Conservation (phyloP, 2,113 vertebrate species). For the Chlorodrepanis virens region DNA sequence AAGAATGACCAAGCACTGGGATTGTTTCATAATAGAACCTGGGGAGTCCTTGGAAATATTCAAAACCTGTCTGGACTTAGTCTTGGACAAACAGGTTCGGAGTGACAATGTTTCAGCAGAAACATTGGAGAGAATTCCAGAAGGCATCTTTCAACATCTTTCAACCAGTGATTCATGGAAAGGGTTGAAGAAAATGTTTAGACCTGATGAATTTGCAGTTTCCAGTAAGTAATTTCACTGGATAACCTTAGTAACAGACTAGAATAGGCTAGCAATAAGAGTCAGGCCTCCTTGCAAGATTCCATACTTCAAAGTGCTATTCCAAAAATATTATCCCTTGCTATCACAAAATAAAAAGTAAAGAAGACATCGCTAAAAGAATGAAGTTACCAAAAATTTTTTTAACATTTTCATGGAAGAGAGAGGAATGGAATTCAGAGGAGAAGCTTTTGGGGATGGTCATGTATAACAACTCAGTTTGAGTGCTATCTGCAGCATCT, state of each 20-base stretch:
- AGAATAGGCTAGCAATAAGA: not conserved
- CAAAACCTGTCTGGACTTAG: not conserved
- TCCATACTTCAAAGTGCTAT: not conserved
- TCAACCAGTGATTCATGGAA: not conserved
- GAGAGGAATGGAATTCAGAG: not conserved
- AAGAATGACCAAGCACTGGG: fast-evolving
- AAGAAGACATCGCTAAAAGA: not conserved
- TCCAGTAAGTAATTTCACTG: not conserved
- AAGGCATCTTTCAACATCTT: not conserved
- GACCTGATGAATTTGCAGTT: not conserved
- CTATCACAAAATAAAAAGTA: not conserved
- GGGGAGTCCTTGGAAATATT: not conserved
- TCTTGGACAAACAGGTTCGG: not conserved
- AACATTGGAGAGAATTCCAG: not conserved
- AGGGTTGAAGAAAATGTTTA: not conserved
- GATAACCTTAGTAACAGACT: not conserved
- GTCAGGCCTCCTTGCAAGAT: not conserved
- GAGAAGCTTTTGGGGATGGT: not conserved
- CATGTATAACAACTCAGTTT: not conserved
- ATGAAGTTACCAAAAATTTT: fast-evolving
- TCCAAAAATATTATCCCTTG: not conserved
- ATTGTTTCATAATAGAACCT: not conserved
- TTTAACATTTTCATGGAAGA: not conserved
- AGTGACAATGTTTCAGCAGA: not conserved
- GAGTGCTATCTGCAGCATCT: not conserved